Evolutionary conservation across 2,797 vertebrate species (phyloP), one percentile per base, ranked within the genome.

Genomic region (Sebastes nivosus): DNA sequence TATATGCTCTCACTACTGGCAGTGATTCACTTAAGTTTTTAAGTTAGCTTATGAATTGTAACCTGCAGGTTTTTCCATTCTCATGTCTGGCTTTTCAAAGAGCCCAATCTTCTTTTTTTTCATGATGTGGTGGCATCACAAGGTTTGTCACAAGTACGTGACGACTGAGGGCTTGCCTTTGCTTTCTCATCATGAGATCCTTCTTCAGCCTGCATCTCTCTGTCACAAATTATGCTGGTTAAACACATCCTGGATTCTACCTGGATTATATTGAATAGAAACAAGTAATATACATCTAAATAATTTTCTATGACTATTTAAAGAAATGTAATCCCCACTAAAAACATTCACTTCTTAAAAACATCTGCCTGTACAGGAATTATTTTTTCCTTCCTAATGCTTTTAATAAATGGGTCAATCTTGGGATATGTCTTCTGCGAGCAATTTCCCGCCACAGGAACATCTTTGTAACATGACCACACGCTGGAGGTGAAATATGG

Each of bases 401-500:
- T 46, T 81, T 74, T 32, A 55, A 75, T 32, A 55, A 75, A 64
- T 36, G 14, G 68, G 24, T 68, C 46, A 54, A 18, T 42, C 22
- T 55, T n/a, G 18, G 6, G 66, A 64, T 34, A 67, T 18, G 18
- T 61, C 20, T 75, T 72, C 61, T 8, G 18, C 3, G 4, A 72
- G 73, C 72, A 24, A 29, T 81, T 85, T 72, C 52, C 63, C 27
- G 50, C 63, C 64, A 42, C 7, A 68, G 8, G 54, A 67, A 68
- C 52, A 64, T 29, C 2, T 60, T 22, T 60, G 52, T 55, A 38
- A 72, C 27, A 61, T 36, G 7, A 60, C 18, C 42, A 29, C 60
- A 32, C 46, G 65, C 34, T 22, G 55, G 55, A 80, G 36, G 68
- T 79, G 22, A 85, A 83, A 65, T 80, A 68, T 59, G 18, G 79